phyloP scores from a whole-genome alignment of 2,888 invertebrate species.

The Acanthopleura granulata region DNA sequence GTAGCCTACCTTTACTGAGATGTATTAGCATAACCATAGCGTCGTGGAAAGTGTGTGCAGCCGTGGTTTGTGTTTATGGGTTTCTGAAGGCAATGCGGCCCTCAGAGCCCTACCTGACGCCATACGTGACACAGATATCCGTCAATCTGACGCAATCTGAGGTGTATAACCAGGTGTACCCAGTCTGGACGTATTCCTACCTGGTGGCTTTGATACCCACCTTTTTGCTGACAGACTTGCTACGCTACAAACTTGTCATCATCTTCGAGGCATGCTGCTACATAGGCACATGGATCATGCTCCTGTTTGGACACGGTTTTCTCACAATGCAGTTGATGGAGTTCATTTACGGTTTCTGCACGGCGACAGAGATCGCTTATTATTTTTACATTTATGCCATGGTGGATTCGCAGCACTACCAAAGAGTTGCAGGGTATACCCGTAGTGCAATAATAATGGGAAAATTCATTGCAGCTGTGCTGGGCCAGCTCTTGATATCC shows the following conservation, averaged over 20 bases:
- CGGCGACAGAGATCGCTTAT: slow-evolving; percentile 92
- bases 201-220: slow-evolving; percentile 79
- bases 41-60: slow-evolving; percentile 29
- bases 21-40: neutral
- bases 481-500: slow-evolving; percentile 82
- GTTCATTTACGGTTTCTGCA: slow-evolving; percentile 85
- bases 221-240: slow-evolving; percentile 84
- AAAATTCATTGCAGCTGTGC: slow-evolving; percentile 80
- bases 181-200: slow-evolving; percentile 88
- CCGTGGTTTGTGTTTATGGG: slow-evolving; percentile 36
- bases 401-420: slow-evolving; percentile 82
- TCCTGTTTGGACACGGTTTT: slow-evolving; percentile 82
- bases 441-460: slow-evolving; percentile 86
- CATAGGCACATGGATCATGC: slow-evolving; percentile 79
- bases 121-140: slow-evolving; percentile 33
- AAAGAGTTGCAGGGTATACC: slow-evolving; percentile 87
- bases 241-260: slow-evolving; percentile 89
- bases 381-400: slow-evolving; percentile 94
- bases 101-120: slow-evolving; percentile 42
- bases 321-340: slow-evolving; percentile 80
- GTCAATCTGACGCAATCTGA: slow-evolving; percentile 35
- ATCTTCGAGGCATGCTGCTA: slow-evolving; percentile 84
- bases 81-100: slow-evolving; percentile 41
- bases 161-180: slow-evolving; percentile 78
- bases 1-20: too few relatives aligned